Base-by-base conservation (phyloP, 1,140 invertebrate species). In the Caenorhabditis latens region DNA sequence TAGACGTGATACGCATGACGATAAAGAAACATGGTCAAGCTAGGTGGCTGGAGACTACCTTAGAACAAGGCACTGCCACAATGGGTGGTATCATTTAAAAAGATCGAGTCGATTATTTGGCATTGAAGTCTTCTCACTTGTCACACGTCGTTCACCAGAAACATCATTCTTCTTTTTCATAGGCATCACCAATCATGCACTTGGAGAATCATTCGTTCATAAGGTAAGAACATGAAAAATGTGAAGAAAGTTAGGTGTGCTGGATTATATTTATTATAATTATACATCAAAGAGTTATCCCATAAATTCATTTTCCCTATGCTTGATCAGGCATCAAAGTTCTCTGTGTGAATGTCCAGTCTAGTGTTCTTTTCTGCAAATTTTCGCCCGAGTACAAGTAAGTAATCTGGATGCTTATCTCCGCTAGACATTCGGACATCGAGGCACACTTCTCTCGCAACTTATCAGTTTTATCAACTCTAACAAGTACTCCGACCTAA, bases 31-130 rank as follows among this genome's bases (percentile, higher is more conserved):
- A 71, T 71, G 40, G 46, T 46, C 40, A 43, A 46, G 43, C 40
- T 71, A 16, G 55, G 55, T 8, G 55, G 65, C 65, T 71, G n/a
- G 16, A 5, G 40, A 42, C 63, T 65, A 65, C 40, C 63, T 65
- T 9, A 65, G 19, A 43, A 32, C 40, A 13, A 19, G 65, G 65
- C 65, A 71, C 40, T 46, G 65, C 40, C 40, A 65, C 11, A 65
- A 65, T 71, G 65, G 65, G 65, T 71, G 65, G 65, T 71, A 71
- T 71, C 65, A 13, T 71, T 71, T 71, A 40, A n/a, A 71, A 43
- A 71, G 40, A 43, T 13, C 2, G 14, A 71, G 65, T 71, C 65
- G 65, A 65, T 16, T 0, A 24, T 71, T 71, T 71, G 65, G 43
- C 65, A 71, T 71, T 71, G 65, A 71, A 42, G 65, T 46, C 65